phyloP scores from a whole-genome alignment of 2,113 vertebrate species.

The Erinaceus europaeus region DNA sequence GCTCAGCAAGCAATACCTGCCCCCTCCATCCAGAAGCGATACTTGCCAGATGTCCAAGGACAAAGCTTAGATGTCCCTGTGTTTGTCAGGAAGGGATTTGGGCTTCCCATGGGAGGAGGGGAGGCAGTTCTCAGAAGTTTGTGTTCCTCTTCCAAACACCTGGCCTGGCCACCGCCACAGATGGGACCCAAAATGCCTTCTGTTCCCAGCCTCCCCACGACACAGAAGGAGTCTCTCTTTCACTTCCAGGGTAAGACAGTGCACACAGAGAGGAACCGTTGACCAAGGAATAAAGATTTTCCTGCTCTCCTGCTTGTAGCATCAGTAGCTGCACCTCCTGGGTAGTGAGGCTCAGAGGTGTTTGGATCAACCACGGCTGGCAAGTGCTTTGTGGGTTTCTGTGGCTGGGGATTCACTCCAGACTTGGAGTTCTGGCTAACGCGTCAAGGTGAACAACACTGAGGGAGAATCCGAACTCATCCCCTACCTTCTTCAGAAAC shows the following conservation, averaged over 20 bases:
- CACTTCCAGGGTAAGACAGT: neutral
- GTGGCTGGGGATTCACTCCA: neutral
- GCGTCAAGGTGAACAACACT: neutral
- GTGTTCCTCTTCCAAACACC: conserved; percentile 71
- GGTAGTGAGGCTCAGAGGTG: neutral
- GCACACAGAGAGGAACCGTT: neutral
- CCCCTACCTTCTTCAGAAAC: neutral
- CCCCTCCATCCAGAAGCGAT: neutral
- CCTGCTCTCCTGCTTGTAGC: too few species aligned
- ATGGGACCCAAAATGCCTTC: conserved; percentile 20
- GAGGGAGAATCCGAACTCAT: neutral
- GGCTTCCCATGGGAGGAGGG: conserved; percentile 31
- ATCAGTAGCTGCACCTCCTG: neutral
- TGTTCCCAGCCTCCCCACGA: neutral
- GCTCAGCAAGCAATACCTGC: neutral
- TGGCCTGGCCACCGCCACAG: conserved; percentile 48
- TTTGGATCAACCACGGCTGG: neutral
- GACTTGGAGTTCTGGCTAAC: neutral
- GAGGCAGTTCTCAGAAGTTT: conserved; percentile 48
- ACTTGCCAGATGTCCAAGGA: neutral
- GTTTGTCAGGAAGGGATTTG: neutral
- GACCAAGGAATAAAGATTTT: neutral
- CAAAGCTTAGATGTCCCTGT: neutral
- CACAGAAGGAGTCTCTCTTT: too few species aligned
- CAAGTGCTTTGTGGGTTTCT: neutral